These are phyloP conservation scores for Eristalinus sepulchralis DNA, from an alignment of 2,888 invertebrate species.

Conservation along the genomic window DNA sequence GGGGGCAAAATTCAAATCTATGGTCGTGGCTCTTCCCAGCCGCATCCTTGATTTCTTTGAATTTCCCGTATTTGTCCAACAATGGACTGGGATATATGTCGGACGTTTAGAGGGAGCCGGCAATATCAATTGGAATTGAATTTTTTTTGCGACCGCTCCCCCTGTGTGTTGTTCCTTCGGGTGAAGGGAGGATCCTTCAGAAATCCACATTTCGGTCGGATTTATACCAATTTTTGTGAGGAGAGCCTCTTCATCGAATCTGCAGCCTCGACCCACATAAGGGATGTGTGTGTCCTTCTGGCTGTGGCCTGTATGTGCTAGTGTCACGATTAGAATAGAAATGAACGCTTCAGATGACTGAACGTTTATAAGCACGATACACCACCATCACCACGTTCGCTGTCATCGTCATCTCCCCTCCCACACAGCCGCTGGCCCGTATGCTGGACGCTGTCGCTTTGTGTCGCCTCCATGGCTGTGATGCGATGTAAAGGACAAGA, in stretches of 20 bases:
- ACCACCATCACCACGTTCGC: background rate
- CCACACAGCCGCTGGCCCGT: background rate
- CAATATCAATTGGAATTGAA: conserved; percentile 51
- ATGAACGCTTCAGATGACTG: conserved; percentile 58
- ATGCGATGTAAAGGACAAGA: conserved; percentile 1
- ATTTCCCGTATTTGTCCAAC: background rate
- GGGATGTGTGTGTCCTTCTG: conserved; percentile 19
- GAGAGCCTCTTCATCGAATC: background rate
- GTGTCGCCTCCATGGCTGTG: background rate
- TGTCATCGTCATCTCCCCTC: background rate
- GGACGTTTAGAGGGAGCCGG: background rate
- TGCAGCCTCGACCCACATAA: background rate
- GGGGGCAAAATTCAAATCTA: conserved; percentile 47
- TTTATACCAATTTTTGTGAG: background rate
- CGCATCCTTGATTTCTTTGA: background rate
- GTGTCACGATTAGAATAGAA: conserved; percentile 57
- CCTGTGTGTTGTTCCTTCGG: conserved; percentile 15
- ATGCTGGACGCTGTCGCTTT: background rate
- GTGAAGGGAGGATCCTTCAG: conserved; percentile 20
- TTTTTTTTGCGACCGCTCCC: conserved; percentile 7
- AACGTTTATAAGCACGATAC: conserved; percentile 48
- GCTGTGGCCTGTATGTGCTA: conserved; percentile 7
- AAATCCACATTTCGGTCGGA: conserved; percentile 18
- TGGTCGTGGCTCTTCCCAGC: background rate
- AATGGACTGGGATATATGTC: conserved; percentile 29